Evolutionary conservation across 2,797 vertebrate genomes (phyloP).

Genomic region (Distichodus sexfasciatus): DNA sequence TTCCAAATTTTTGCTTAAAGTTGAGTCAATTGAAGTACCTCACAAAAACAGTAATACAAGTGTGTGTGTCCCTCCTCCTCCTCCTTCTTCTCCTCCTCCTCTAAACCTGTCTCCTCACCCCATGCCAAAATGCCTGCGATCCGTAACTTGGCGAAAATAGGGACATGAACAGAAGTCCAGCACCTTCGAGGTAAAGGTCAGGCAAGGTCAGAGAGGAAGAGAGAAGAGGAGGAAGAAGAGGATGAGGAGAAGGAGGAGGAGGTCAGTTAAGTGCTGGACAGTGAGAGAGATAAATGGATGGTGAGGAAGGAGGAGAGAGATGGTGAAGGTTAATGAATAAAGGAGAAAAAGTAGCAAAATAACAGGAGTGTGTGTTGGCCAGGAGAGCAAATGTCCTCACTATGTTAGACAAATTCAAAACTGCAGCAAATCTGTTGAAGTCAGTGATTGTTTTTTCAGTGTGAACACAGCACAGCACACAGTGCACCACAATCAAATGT

Average conservation of each 20-base stretch:
- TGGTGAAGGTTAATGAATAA: neutral
- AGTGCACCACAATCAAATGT: too few species aligned
- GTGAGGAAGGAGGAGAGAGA: neutral
- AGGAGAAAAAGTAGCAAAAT: neutral
- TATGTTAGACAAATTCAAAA: too few species aligned
- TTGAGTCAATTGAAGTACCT: too few species aligned
- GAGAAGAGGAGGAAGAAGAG: neutral
- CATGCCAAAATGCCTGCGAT: conserved; percentile 68
- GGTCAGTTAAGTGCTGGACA: neutral
- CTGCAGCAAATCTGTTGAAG: too few species aligned
- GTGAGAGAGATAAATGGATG: too few species aligned
- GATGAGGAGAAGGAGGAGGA: neutral
- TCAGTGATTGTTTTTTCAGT: too few species aligned
- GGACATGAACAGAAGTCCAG: conserved; percentile 41
- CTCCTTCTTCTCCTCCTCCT: conserved; percentile 51
- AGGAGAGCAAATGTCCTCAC: conserved; percentile 13
- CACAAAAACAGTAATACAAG: too few species aligned
- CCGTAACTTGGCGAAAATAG: conserved; percentile 66
- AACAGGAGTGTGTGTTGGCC: too few species aligned
- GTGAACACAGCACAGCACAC: too few species aligned
- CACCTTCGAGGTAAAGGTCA: neutral
- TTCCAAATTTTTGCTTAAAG: too few species aligned
- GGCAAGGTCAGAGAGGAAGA: neutral
- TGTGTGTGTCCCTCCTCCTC: too few species aligned
- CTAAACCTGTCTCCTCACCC: conserved; percentile 66